Conservation (phyloP, 37 sponge, comb jelly and placozoan species). For the Diacarnus erythraeanus region DNA sequence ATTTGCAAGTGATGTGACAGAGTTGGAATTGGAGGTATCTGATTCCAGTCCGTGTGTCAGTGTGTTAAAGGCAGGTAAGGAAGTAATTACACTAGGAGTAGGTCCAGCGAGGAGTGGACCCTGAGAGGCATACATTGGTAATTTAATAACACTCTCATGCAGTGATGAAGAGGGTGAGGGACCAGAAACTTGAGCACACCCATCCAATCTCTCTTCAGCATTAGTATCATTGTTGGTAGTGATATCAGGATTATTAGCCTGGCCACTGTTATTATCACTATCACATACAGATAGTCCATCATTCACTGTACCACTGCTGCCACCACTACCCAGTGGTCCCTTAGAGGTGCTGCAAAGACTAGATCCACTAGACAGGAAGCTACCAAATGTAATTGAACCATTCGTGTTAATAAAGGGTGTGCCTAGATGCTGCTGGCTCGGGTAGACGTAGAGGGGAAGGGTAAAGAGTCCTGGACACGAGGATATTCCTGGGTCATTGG, state of each 20-base stretch:
- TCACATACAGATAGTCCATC: neutral
- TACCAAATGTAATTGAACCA: slow-evolving; percentile 58
- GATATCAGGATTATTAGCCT: neutral
- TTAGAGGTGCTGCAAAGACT: slow-evolving; percentile 34
- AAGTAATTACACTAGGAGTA: slow-evolving; percentile 11
- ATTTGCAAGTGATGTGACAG: neutral
- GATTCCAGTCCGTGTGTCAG: neutral
- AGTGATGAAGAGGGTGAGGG: neutral
- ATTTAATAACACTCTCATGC: neutral
- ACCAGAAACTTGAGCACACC: neutral
- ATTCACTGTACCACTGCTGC: slow-evolving; percentile 6
- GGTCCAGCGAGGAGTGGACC: neutral
- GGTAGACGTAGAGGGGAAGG: slow-evolving; percentile 62
- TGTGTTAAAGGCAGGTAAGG: slow-evolving; percentile 24
- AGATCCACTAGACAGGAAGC: slow-evolving; percentile 48
- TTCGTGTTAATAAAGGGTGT: slow-evolving; percentile 54
- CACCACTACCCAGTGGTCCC: neutral
- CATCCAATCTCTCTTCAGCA: neutral
- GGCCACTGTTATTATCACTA: neutral
- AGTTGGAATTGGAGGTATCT: neutral
- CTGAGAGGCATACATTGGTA: slow-evolving; percentile 22
- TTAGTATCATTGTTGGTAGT: neutral
- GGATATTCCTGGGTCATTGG: slow-evolving; percentile 14
- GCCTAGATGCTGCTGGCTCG: slow-evolving; percentile 63
- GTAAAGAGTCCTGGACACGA: slow-evolving; percentile 46